Percentiles rank a stretch among this genome's conserved stretches.
Evolutionary conservation across 2,113 vertebrate genomes (phyloP).

Genomic region (Ascaphus truei): DNA sequence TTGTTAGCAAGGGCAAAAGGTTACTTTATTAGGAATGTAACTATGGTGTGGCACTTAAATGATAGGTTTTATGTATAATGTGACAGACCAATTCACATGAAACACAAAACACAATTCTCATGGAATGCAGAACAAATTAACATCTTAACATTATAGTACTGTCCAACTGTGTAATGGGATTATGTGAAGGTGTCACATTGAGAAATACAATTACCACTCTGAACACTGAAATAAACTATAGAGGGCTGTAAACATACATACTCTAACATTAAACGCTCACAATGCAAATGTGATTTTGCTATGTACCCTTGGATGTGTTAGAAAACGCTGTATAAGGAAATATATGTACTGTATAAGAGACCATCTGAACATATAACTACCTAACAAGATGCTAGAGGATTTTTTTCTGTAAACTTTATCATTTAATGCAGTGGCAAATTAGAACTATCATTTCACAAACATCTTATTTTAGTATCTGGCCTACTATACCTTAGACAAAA

Average conservation of each 20-base stretch:
- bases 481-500: too few relatives aligned
- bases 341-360: too few relatives aligned
- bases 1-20: constrained; percentile 56
- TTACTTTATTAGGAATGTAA: constrained; percentile 50
- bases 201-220: constrained; percentile 57
- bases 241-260: constrained; percentile 48
- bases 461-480: too few relatives aligned
- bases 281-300: constrained; percentile 41
- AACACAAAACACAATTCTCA: constrained; percentile 54
- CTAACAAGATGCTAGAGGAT: too few relatives aligned
- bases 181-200: constrained; percentile 47
- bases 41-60: constrained; percentile 54
- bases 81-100: constrained; percentile 43
- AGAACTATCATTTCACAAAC: too few relatives aligned
- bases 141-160: constrained; percentile 59
- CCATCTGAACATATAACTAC: too few relatives aligned
- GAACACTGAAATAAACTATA: constrained; percentile 36
- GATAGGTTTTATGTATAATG: constrained; percentile 60
- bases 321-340: background rate
- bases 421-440: too few relatives aligned
- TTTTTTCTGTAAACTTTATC: too few relatives aligned
- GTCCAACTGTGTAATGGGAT: constrained; percentile 50
- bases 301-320: background rate
- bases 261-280: constrained; percentile 45
- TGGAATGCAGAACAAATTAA: constrained; percentile 70